Conservation (phyloP, 2,797 vertebrate species). For the Aplochiton taeniatus region DNA sequence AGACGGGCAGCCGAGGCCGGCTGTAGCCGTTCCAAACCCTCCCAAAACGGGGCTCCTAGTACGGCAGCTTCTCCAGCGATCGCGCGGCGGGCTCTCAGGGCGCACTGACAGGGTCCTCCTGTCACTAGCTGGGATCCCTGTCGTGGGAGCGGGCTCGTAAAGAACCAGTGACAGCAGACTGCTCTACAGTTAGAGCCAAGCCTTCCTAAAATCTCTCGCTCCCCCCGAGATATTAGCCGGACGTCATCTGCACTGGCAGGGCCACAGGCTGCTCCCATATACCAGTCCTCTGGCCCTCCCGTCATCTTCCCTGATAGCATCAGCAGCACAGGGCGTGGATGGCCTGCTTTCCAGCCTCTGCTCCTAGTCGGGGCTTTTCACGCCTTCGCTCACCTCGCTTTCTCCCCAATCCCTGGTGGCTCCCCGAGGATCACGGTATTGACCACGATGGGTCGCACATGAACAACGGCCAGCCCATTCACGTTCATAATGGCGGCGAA, state of each 20-base stretch:
- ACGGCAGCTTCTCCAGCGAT: slow-evolving; percentile 29
- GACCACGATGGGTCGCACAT: slow-evolving; percentile 66
- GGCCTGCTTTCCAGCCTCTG: slow-evolving; percentile 48
- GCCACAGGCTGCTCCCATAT: slow-evolving; percentile 68
- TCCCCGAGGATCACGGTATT: slow-evolving; percentile 67
- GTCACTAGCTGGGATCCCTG: slow-evolving; percentile 36
- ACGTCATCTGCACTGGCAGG: too few species aligned
- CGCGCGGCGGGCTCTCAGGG: slow-evolving; percentile 1
- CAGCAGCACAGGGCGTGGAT: too few species aligned
- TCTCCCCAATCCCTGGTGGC: slow-evolving; percentile 60
- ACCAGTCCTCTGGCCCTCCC: slow-evolving; percentile 63
- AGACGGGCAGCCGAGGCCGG: slow-evolving; percentile 42
- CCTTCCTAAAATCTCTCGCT: slow-evolving; percentile 58
- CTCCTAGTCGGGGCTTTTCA: slow-evolving; percentile 53
- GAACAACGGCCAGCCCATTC: slow-evolving; percentile 56
- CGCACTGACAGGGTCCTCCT: slow-evolving; percentile 44
- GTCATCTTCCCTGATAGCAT: slow-evolving; percentile 77
- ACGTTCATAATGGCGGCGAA: slow-evolving; percentile 65
- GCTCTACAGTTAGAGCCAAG: slow-evolving; percentile 38
- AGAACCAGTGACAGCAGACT: too few species aligned
- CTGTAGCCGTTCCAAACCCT: too few species aligned
- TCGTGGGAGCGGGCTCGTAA: slow-evolving; percentile 43
- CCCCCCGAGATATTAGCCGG: slow-evolving; percentile 64
- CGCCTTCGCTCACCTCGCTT: slow-evolving; percentile 36
- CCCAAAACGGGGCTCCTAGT: too few species aligned